phyloP scores from a whole-genome alignment of 2,888 invertebrate species.

The Eilema depressum region DNA sequence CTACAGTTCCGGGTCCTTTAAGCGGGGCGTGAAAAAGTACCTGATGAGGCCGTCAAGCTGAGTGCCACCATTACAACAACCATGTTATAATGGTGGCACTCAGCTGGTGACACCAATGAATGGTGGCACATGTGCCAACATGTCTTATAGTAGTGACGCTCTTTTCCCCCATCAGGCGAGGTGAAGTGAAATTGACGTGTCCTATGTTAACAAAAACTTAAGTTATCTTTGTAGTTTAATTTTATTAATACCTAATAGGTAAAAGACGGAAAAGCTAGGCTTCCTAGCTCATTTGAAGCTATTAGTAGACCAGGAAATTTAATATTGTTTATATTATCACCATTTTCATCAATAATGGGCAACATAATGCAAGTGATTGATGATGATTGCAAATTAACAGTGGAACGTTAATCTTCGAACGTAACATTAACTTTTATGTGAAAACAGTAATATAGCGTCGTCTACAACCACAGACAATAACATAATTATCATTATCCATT shows the following conservation, averaged over 20 bases:
- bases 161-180: no score
- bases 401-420: neutral
- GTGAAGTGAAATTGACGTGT: no score
- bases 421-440: slow-evolving; percentile 4
- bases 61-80: no score
- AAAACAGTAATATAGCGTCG: slow-evolving; percentile 4
- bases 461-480: neutral
- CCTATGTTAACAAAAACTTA: no score
- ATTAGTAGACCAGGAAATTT: slow-evolving; percentile 16
- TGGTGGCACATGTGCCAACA: no score
- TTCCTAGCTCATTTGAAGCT: neutral
- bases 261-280: neutral
- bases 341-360: neutral
- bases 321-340: slow-evolving; percentile 15
- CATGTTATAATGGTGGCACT: no score
- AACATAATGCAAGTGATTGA: slow-evolving; percentile 13
- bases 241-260: neutral
- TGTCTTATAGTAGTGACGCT: no score
- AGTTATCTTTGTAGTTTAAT: no score
- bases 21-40: no score
- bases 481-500: neutral
- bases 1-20: no score
- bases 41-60: no score
- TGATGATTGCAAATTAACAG: slow-evolving; percentile 1
- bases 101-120: no score